These are phyloP conservation scores for Argyresthia goedartella DNA, from an alignment of 2,888 invertebrate genomes.

Conservation along the genomic window DNA sequence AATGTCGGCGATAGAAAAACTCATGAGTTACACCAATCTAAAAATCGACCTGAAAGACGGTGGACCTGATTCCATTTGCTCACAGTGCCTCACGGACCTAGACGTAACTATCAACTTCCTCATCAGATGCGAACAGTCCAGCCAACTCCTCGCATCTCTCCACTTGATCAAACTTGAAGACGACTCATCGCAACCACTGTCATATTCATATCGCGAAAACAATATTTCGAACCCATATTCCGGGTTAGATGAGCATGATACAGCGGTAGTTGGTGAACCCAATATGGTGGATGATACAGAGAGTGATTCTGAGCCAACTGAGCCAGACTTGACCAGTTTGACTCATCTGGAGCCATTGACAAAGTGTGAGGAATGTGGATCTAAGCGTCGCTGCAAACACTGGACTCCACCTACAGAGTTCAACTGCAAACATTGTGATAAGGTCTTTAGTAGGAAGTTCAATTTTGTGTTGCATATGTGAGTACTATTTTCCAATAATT, in stretches of 20 bases:
- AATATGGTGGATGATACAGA: constrained; percentile 7
- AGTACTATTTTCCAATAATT: constrained; percentile 15
- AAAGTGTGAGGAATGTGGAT: constrained; percentile 25
- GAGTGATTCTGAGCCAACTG: constrained; percentile 10
- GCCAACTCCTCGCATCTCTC: background rate
- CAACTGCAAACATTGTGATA: constrained; percentile 32
- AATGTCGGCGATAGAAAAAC: constrained; percentile 26
- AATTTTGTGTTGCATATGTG: constrained; percentile 37
- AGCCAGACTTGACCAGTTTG: background rate
- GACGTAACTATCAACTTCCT: constrained; percentile 32
- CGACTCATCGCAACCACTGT: background rate
- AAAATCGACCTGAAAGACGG: constrained; percentile 24
- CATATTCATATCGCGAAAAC: background rate
- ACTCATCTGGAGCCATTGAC: constrained; percentile 1
- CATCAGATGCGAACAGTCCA: constrained; percentile 33
- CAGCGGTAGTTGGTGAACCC: too few relatives aligned
- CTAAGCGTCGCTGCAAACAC: constrained; percentile 28
- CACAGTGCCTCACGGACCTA: constrained; percentile 31
- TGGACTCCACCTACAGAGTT: constrained; percentile 21
- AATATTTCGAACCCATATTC: background rate
- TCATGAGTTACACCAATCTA: constrained; percentile 26
- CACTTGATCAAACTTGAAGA: background rate
- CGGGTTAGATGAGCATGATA: too few relatives aligned
- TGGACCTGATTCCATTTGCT: constrained; percentile 33
- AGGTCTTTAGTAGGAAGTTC: constrained; percentile 36